Evolutionary conservation across 2,113 vertebrate genomes (phyloP), one percentile per base, ranked within the genome.

Genomic region (Coryphaenoides rupestris): DNA sequence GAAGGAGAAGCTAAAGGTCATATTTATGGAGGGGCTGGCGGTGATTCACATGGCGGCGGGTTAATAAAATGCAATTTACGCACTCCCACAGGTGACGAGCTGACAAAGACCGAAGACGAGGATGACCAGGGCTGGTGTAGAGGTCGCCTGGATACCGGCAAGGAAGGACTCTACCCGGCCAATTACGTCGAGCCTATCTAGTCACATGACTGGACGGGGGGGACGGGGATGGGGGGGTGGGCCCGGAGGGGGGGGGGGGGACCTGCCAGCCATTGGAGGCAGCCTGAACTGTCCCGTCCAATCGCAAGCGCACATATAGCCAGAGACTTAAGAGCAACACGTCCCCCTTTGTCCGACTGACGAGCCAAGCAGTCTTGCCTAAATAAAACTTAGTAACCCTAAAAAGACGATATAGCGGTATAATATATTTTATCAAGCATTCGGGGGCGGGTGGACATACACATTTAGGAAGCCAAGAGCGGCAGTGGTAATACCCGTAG

Each of bases 51-150:
- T 61, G 63, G 17, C 17, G 17, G n/a, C 56, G 6, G 13, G 56
- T 50, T 16, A 50, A 5, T 50, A 6, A 50, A 50, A 50, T n/a
- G 3, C 2, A 12, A 50, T 50, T 50, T 16, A 50, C 16, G 16
- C 47, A 64, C 55, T 72, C 67, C 66, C 81, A 12, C 91, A 96
- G 96, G 96, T 76, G 96, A 99, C 0, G 96, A 98, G 75, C 89
- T 99, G 78, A 95, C 87, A 87, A 99, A 98, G 89, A 94, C 96
- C 0, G 96, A 96, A 47, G 96, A 98, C 47, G 96, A 99, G 84
- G 96, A 99, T 0, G 96, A 98, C 72, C 96, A 99, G 79, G 96
- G 96, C 60, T 99, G 96, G 96, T 99, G 96, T 92, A 93, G 95
- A 90, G 96, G 96, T 77, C 96, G 95, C 68, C 89, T 99, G 86